Evolutionary conservation across 2,888 invertebrate genomes (phyloP), one percentile per base, ranked within the genome.

Genomic region (Dione vanillae): DNA sequence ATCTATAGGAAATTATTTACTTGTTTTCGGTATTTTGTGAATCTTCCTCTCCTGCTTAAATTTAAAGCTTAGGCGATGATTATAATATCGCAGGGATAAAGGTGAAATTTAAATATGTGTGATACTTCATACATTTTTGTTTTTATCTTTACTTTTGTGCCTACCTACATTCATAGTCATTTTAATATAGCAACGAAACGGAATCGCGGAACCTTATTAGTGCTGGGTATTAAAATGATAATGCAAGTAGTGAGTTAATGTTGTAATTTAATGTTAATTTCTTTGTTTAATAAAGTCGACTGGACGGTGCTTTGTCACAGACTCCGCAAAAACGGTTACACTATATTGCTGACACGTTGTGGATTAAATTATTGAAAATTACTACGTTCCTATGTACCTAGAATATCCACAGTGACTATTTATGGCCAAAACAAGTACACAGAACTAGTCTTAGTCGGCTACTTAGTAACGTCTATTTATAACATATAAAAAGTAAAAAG

Each of bases 141-240:
- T 37, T 56, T 56, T 37, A 37, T 9, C 54, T 35, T 35, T 56
- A 11, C 16, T 35, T 14, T 5, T 2, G n/a, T 16, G 8, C 45
- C 45, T 45, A n/a, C 19, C 19, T 52, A 12, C 14, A 52, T 52
- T 41, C 20, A 41, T 58, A 20, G 19, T 41, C 8, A 40, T 41
- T 58, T 40, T 41, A 40, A 41, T 58, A 58, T 12, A 19, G 16
- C 8, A 58, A 58, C 19, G 40, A 40, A 41, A 41, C 41, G 58
- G 7, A 2, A 19, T 16, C 58, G 40, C 27, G 27, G 27, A 40
- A 41, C 19, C 41, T n/a, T 10, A 9, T 7, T 40, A 40, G 41
- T 19, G 12, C 12, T 12, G 1, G 1, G 2, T 58, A 58, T 41
- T 58, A 41, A 41, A 41, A 58, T 41, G 19, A 14, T 40, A 6